These are phyloP conservation scores for Schizothorax lantsangensis DNA, from an alignment of 2,797 vertebrate genomes.

Conservation along the genomic window DNA sequence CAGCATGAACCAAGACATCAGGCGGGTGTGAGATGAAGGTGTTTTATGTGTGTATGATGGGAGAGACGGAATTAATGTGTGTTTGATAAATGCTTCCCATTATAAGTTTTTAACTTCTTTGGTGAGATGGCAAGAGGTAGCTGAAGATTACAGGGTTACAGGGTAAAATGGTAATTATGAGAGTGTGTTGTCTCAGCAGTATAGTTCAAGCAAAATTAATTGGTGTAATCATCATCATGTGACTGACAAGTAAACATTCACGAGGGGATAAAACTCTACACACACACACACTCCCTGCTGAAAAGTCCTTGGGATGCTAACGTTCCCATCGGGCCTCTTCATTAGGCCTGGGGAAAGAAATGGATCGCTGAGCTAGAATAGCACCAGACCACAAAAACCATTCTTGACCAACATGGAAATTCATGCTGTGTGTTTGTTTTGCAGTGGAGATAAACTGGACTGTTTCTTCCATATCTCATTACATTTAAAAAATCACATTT, in stretches of 20 bases:
- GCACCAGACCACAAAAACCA: conserved; percentile 51
- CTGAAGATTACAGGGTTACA: conserved; percentile 52
- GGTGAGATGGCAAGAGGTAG: conserved; percentile 28
- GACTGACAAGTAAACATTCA: conserved; percentile 70
- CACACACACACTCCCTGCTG: conserved; percentile 31
- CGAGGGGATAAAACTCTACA: conserved; percentile 50
- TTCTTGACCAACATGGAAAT: neutral
- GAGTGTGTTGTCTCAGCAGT: conserved; percentile 68
- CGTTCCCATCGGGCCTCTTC: conserved; percentile 2
- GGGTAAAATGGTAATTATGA: conserved; percentile 71
- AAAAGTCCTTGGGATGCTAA: conserved; percentile 7
- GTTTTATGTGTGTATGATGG: conserved; percentile 31
- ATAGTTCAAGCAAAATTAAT: conserved; percentile 75
- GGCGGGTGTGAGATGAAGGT: conserved; percentile 51
- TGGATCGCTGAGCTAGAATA: neutral
- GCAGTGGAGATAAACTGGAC: neutral
- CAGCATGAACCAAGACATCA: conserved; percentile 41
- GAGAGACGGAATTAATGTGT: neutral
- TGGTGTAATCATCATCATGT: conserved; percentile 71
- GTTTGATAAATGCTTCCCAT: conserved; percentile 31
- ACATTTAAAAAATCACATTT: neutral
- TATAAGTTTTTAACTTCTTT: conserved; percentile 25
- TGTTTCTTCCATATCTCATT: neutral
- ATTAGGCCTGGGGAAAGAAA: conserved; percentile 16
- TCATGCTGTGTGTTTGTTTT: neutral